Evolutionary conservation across 1,140 invertebrate genomes (phyloP).

Genomic region (Pogonognathellus flavescens): DNA sequence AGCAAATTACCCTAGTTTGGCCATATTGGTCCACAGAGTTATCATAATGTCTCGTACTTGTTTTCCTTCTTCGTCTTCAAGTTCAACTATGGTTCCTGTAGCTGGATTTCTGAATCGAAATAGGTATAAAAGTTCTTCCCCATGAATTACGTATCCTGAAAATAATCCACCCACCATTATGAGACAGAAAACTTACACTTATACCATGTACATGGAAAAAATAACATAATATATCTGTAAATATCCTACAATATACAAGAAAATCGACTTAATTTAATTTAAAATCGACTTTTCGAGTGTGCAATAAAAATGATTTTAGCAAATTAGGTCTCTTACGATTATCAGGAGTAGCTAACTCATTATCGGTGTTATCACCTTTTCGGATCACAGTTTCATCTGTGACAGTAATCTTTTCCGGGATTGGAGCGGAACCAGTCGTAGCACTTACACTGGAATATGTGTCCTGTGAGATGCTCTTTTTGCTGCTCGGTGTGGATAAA

Average conservation of each 20-base stretch:
- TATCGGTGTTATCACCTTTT: conserved; percentile 23
- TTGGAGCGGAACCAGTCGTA: not conserved
- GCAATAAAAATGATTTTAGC: not conserved
- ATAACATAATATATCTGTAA: not conserved
- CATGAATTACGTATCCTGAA: conserved; percentile 61
- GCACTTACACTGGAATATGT: too few species aligned
- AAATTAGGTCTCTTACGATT: conserved; percentile 29
- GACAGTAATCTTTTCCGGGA: not conserved
- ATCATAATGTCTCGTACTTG: conserved; percentile 60
- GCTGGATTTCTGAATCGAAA: conserved; percentile 63
- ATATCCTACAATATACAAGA: not conserved
- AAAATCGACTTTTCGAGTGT: not conserved
- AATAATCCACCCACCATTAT: too few species aligned
- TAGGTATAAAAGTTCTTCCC: conserved; percentile 64
- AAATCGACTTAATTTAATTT: not conserved
- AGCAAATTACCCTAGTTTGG: conserved; percentile 62
- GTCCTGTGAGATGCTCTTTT: too few species aligned
- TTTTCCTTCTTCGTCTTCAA: conserved; percentile 61
- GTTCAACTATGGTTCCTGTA: conserved; percentile 58
- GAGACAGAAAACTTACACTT: too few species aligned
- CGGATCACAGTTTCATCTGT: not conserved
- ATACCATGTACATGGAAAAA: too few species aligned
- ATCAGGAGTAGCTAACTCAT: conserved; percentile 9
- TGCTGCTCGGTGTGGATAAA: too few species aligned
- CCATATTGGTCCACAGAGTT: conserved; percentile 62